These are phyloP conservation scores for Drosophila pseudoananassae DNA, from an alignment of 1,140 invertebrate genomes.

Conservation along the genomic window DNA sequence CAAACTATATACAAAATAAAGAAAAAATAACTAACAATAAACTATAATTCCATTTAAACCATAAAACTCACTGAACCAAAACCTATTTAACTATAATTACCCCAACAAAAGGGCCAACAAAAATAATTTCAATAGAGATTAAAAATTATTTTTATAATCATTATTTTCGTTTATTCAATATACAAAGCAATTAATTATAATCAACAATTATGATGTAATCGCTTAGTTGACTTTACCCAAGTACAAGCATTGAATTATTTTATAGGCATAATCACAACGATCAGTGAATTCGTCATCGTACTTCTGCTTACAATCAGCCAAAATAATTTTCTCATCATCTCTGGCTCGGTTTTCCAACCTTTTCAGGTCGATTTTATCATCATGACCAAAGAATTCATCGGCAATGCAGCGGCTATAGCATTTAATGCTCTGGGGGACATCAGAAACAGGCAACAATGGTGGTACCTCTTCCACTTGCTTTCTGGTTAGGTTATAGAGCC, in stretches of 20 bases:
- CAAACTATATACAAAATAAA: too few relatives aligned
- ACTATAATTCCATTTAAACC: too few relatives aligned
- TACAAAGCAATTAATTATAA: background rate
- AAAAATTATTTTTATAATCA: conserved; percentile 13
- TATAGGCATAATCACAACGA: background rate
- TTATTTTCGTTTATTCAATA: background rate
- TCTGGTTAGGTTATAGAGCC: background rate
- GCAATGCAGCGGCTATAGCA: background rate
- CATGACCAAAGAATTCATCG: background rate
- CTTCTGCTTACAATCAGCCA: background rate
- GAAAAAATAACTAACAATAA: conserved; percentile 18
- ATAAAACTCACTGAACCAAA: too few relatives aligned
- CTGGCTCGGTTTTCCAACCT: background rate
- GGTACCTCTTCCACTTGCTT: background rate
- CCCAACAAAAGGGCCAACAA: too few relatives aligned
- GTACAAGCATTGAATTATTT: background rate
- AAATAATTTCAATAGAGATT: too few relatives aligned
- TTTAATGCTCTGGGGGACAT: background rate
- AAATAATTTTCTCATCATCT: background rate
- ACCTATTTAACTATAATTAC: too few relatives aligned
- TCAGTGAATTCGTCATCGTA: background rate
- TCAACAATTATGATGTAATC: background rate
- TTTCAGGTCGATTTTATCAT: conserved; percentile 2
- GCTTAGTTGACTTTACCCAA: background rate
- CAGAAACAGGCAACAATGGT: background rate